Evolutionary conservation across 1,140 invertebrate genomes (phyloP).

Genomic region (Papilio polyxenes): DNA sequence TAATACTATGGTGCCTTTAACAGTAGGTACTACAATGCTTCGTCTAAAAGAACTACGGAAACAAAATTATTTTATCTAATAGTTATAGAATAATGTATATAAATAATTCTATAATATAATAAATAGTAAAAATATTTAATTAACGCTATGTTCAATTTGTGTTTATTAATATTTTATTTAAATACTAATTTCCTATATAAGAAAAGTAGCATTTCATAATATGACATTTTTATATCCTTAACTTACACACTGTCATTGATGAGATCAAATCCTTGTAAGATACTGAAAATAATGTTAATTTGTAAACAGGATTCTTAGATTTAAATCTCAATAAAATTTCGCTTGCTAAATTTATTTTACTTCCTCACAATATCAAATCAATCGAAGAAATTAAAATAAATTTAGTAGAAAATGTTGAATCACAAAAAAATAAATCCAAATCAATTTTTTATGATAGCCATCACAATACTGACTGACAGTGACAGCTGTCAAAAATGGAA

Average conservation of each 20-base stretch:
- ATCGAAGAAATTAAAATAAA: no score
- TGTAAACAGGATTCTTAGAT: neutral
- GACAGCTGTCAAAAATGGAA: neutral
- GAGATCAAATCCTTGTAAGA: constrained; percentile 34
- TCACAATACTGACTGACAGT: neutral
- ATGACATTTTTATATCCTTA: neutral
- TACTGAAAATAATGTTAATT: constrained; percentile 33
- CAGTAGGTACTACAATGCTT: neutral
- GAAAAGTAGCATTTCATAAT: neutral
- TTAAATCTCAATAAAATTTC: neutral
- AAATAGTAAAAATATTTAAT: neutral
- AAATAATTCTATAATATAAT: neutral
- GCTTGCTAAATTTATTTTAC: no score
- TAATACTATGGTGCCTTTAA: neutral
- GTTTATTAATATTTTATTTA: neutral
- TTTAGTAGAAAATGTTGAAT: no score
- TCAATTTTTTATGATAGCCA: neutral
- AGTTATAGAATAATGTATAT: neutral
- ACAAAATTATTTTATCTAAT: neutral
- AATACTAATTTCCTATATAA: neutral
- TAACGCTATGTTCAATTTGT: neutral
- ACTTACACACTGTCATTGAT: constrained; percentile 37
- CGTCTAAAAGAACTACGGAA: neutral
- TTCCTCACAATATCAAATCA: no score
- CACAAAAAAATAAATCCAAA: no score